Base-by-base conservation (phyloP, 2,797 vertebrate species). In the Aeoliscus strigatus region DNA sequence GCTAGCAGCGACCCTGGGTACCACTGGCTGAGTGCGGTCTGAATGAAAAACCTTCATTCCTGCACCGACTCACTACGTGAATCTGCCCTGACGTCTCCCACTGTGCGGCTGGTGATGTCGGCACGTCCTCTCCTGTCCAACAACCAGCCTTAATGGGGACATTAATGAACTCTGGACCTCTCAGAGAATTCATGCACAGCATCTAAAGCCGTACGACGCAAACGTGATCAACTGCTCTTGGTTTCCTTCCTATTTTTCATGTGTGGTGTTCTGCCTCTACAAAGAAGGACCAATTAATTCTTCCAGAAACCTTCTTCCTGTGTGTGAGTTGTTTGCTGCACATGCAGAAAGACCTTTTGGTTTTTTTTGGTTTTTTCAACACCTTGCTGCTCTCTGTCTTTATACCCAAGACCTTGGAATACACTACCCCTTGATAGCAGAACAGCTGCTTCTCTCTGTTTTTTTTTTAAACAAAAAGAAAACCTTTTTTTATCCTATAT, bases 111-210 rank as follows among this genome's bases (percentile, higher is more conserved):
- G n/a, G n/a, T n/a, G n/a, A n/a, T n/a, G n/a, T n/a, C n/a, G n/a
- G n/a, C n/a, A n/a, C n/a, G n/a, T n/a, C n/a, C n/a, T n/a, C n/a
- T n/a, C n/a, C n/a, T n/a, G n/a, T n/a, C n/a, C n/a, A n/a, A n/a
- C n/a, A n/a, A n/a, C n/a, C n/a, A n/a, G n/a, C 55, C 68, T 77
- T 76, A 81, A 83, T 78, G 61, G 68, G 66, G 68, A 73, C 76
- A 84, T 83, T 75, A 80, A 80, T 83, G 80, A 83, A 77, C 74
- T 55, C 41, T 44, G 67, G 61, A 67, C 66, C 70, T n/a, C 63
- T 57, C 24, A 18, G 63, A 78, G 73, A 80, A 58, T 80, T 45
- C 65, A 73, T 72, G 60, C 60, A 73, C 57, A 69, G 67, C 63
- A 64, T 74, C 51, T 60, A 44, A 60, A 66, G 46, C 70, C 56